These are phyloP conservation scores for Argopecten irradians DNA, from an alignment of 1,140 invertebrate species.

Conservation along the genomic window DNA sequence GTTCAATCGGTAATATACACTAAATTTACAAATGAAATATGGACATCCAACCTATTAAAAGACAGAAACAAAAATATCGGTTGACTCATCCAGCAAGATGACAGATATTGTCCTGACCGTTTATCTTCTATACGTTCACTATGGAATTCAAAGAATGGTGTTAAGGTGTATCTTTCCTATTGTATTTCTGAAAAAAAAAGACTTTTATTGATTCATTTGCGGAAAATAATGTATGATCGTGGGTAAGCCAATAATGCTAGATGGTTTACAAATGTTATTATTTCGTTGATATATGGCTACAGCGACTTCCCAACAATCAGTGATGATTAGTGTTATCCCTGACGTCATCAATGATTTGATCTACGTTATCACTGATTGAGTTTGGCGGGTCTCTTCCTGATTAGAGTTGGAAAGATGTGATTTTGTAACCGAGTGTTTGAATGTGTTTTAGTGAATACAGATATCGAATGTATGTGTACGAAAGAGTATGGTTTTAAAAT, in stretches of 20 bases:
- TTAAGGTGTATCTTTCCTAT: background rate
- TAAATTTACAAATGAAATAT: no score
- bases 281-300: background rate
- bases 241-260: no score
- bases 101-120: no score
- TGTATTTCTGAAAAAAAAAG: background rate
- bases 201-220: background rate
- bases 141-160: background rate
- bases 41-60: no score
- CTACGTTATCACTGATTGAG: no score
- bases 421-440: background rate
- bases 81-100: no score
- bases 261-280: no score
- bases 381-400: no score
- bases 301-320: background rate
- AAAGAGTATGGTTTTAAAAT: background rate
- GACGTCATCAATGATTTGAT: background rate
- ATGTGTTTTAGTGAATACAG: background rate
- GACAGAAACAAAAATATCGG: no score
- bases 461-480: background rate
- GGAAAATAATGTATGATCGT: background rate
- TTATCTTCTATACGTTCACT: no score
- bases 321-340: no score
- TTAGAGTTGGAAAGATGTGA: background rate
- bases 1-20: no score